Evolutionary conservation across 2,888 invertebrate species (phyloP).

Genomic region (Troides aeacus): DNA sequence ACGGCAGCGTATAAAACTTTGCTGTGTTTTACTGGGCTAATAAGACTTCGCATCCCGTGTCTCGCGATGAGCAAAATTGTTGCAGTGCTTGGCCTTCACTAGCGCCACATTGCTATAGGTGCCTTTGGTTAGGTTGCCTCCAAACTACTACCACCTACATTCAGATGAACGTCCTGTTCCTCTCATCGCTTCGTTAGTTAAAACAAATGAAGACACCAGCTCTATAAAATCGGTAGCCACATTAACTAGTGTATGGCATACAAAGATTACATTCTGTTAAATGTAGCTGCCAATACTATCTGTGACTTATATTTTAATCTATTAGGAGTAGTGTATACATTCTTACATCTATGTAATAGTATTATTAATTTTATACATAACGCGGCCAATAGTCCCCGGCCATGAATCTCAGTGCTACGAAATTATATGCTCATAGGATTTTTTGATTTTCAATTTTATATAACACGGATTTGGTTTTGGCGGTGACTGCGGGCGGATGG

Average conservation of each 20-base stretch:
- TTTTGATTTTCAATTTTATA: background rate
- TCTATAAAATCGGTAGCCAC: background rate
- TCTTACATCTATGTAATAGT: background rate
- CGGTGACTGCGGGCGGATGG: constrained; percentile 6
- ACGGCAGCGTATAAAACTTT: too few relatives aligned
- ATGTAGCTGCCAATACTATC: background rate
- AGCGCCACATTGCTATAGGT: too few relatives aligned
- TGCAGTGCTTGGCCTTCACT: background rate
- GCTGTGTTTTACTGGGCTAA: too few relatives aligned
- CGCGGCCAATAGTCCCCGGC: constrained; percentile 10
- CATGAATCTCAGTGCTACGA: constrained; percentile 20
- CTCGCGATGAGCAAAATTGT: background rate
- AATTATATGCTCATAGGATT: constrained; percentile 7
- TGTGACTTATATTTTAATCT: background rate
- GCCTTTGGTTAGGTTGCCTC: too few relatives aligned
- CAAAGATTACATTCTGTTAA: background rate
- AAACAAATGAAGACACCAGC: too few relatives aligned
- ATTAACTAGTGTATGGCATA: too few relatives aligned
- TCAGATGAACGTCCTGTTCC: too few relatives aligned
- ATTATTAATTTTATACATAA: background rate
- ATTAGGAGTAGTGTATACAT: background rate
- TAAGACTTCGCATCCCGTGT: too few relatives aligned
- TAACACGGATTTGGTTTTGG: constrained; percentile 6
- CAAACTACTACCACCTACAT: too few relatives aligned
- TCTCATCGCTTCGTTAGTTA: too few relatives aligned